Evolutionary conservation across 2,888 invertebrate genomes (phyloP).

Genomic region (Trileptium ribeirensis): DNA sequence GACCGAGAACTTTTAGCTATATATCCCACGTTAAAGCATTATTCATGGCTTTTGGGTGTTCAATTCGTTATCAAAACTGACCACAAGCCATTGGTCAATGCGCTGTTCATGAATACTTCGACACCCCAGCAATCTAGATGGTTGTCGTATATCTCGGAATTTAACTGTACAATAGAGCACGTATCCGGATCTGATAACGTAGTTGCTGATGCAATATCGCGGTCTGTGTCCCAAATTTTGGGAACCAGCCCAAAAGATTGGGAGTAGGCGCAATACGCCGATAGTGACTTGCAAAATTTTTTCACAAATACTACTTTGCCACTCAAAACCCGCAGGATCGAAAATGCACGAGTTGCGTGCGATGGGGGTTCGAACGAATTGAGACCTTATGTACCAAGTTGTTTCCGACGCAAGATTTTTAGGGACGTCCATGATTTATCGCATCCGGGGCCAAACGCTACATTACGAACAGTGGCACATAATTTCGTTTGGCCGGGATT

Average conservation of each 20-base stretch:
- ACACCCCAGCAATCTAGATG: neutral
- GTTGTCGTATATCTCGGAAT: too few species aligned
- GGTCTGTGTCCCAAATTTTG: neutral
- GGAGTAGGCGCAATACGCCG: neutral
- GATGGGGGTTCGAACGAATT: too few species aligned
- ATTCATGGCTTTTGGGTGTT: neutral
- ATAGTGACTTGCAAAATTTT: neutral
- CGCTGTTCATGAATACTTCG: neutral
- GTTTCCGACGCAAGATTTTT: too few species aligned
- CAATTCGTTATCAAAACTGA: neutral
- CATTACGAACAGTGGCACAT: too few species aligned
- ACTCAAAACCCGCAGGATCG: too few species aligned
- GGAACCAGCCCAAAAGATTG: neutral
- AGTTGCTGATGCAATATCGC: neutral
- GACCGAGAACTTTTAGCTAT: conserved; percentile 10
- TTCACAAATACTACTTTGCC: neutral
- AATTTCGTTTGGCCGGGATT: neutral
- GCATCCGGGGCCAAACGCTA: too few species aligned
- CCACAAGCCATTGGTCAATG: too few species aligned
- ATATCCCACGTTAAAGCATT: neutral
- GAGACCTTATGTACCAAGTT: too few species aligned
- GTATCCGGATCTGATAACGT: neutral
- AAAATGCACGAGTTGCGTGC: too few species aligned
- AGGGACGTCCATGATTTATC: too few species aligned
- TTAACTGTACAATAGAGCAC: neutral